Conservation (phyloP, 2,113 vertebrate species). For the Machaerirhynchus nigripectus region DNA sequence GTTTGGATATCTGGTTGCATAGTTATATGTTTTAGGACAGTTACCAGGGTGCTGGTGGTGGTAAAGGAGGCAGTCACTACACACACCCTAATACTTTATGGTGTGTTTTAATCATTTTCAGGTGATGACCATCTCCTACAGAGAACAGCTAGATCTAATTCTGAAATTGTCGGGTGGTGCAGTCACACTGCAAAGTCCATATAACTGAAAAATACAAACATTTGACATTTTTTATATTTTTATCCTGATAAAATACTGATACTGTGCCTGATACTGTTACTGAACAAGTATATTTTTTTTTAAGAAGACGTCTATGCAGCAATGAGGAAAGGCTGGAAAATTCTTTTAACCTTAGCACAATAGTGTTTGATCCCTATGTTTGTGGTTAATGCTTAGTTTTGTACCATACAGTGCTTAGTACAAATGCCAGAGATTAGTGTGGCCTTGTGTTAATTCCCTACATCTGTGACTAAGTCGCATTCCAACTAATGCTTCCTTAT, state of each 20-base stretch:
- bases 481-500: background rate
- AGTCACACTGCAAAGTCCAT: background rate
- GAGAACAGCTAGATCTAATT: background rate
- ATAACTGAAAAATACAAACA: background rate
- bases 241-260: background rate
- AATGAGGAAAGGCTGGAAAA: background rate
- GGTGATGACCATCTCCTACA: background rate
- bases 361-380: background rate
- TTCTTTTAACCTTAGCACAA: background rate
- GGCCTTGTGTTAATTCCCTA: background rate
- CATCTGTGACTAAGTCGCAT: background rate
- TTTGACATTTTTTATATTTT: background rate
- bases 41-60: background rate
- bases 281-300: background rate
- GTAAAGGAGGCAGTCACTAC: background rate
- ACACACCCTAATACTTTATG: background rate
- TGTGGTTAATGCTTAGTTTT: background rate
- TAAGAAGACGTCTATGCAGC: background rate
- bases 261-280: background rate
- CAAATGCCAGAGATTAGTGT: background rate
- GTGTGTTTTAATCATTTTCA: background rate
- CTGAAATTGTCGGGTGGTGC: background rate
- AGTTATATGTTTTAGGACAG: background rate
- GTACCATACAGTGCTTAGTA: background rate
- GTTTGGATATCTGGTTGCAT: background rate